Base-by-base conservation (phyloP, 2,113 vertebrate species). In the Acrocephalus arundinaceus region DNA sequence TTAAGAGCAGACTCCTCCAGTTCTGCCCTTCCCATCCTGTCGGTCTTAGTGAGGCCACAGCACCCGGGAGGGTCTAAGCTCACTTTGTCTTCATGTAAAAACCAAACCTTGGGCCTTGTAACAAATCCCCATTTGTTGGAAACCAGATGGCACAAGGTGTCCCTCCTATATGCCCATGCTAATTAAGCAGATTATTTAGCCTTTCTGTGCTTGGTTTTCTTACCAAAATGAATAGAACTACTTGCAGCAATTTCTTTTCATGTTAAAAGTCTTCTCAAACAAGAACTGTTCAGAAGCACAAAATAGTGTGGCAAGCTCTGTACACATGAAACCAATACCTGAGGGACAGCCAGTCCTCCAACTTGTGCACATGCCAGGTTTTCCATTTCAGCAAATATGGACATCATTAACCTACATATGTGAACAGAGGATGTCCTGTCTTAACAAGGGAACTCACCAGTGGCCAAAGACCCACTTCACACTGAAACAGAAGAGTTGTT, bases 1-100 rank as follows among this genome's bases (percentile, higher is more conserved):
- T 7, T 25, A n/a, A 41, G 11, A 39, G 33, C 24, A 57, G 33
- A 58, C 7, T 57, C 35, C 49, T 52, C 62, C 11, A 2, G 37
- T 54, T n/a, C 59, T 81, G 73, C 59, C 24, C 31, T 54, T 77
- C 35, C 59, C 46, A 18, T 15, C 43, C 63, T 41, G 37, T 13
- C 0, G 0, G 37, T 35, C 25, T 33, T 8, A 82, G 75, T 0
- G 0, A 91, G 55, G 41, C 68, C 13, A 8, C 49, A 83, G 35
- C 33, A 83, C 15, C 10, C 37, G 24, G 24, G 17, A 37, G 7
- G 11, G 12, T 65, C 68, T 35, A 41, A 54, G 22, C 25, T 76
- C 41, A 25, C 46, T 67, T 59, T 28, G 30, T 55, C n/a, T 71
- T 75, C 4, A 7, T 0, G 0, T n/a, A 20, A 57, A 80, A 66